A percentile compares a stretch with the other conserved stretches of the same genome.
Conservation (phyloP, 1,140 invertebrate genomes). For the Bathynomus jamesi region DNA sequence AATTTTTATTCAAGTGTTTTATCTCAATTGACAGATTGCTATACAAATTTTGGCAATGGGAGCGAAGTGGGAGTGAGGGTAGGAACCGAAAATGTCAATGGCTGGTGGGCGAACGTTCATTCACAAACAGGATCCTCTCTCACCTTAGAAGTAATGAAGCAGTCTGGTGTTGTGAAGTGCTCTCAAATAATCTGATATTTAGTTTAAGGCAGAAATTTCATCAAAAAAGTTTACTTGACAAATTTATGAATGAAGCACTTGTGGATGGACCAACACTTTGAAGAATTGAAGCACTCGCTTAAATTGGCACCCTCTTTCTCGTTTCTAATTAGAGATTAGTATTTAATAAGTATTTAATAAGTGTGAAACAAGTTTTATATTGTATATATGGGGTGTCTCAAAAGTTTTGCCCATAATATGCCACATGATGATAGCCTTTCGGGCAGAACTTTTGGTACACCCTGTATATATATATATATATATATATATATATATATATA, state of each 20-base stretch:
- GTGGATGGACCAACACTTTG: background rate
- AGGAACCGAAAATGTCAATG: background rate
- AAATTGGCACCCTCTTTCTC: background rate
- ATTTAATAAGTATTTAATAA: background rate
- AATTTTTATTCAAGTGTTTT: background rate
- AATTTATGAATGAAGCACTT: background rate
- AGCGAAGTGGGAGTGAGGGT: slow-evolving; percentile 9
- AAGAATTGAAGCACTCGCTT: background rate
- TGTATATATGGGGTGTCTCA: background rate
- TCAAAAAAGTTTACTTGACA: background rate
- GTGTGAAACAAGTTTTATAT: background rate
- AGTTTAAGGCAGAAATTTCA: background rate
- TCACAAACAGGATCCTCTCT: background rate
- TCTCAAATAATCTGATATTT: background rate
- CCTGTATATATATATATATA: slow-evolving; percentile 7
- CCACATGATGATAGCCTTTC: no score
- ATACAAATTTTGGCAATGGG: slow-evolving; percentile 14
- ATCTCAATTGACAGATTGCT: background rate
- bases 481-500: slow-evolving; percentile 5
- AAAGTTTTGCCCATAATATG: no score
- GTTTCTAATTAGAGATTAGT: background rate
- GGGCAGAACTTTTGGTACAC: no score
- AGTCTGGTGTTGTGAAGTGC: background rate
- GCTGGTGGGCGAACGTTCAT: slow-evolving; percentile 6
- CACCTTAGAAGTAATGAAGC: background rate